Base-by-base conservation (phyloP, 2,113 vertebrate species). In the Pollimyrus isidori region DNA sequence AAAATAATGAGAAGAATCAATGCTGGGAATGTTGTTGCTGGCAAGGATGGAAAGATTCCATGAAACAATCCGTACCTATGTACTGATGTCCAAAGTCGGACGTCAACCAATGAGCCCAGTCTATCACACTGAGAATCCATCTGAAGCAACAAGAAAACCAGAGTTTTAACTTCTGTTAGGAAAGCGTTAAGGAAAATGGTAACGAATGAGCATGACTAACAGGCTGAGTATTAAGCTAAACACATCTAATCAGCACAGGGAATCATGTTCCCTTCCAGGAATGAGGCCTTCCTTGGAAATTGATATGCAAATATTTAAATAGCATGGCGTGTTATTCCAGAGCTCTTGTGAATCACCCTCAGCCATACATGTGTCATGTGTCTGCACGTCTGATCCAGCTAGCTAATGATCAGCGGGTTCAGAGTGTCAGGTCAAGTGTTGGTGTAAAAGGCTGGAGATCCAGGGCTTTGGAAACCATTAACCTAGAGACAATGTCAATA, bases 291-390 rank as follows among this genome's bases (percentile, higher is more conserved):
- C 4, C 23, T 39, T 87, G 50, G 7, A 84, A 53, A n/a, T 15
- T 42, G 85, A 87, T 53, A 26, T 56, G 45, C 49, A 53, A 87
- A 87, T 53, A 35, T 87, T 87, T 87, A 35, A 87, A 35, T 52
- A 53, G 7, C 39, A 21, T 53, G n/a, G 26, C 17, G 4, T 56
- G 50, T 53, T 35, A 19, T 23, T 42, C 73, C 73, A 42, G 5
- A 19, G 4, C 30, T 80, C 73, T 80, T 35, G 30, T 76, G 30
- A 30, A 76, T 76, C 11, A 76, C 69, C 30, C 73, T 42, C 30
- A 42, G 17, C 5, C 35, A 80, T 19, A 80, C 73, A 42, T 39
- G 17, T 76, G 26, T 39, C 35, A 4, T 39, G 26, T 42, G 73
- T 42, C 73, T 7, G 73, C 73, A 42, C 0, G 35, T 6, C 30